Evolutionary conservation across 2,113 vertebrate genomes (phyloP).

Genomic region (Nothobranchius furzeri): DNA sequence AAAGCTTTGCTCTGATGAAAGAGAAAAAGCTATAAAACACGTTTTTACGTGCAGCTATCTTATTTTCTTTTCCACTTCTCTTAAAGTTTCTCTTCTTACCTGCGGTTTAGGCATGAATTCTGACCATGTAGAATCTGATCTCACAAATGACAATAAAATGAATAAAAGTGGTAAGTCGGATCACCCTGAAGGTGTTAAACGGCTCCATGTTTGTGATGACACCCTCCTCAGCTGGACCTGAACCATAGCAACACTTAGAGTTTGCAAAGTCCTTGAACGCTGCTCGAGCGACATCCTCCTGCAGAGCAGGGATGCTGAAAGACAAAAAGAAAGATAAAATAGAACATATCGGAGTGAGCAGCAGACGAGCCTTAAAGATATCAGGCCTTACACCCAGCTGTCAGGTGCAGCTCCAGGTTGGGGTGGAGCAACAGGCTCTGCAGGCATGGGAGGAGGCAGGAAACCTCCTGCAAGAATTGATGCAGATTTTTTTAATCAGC

Average conservation of each 20-base stretch:
- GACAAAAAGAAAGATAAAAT: background rate
- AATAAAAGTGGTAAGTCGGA: background rate
- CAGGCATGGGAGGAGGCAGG: slow-evolving; percentile 63
- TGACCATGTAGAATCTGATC: background rate
- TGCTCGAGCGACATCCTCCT: slow-evolving; percentile 55
- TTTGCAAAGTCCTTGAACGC: slow-evolving; percentile 44
- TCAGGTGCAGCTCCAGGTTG: slow-evolving; percentile 25
- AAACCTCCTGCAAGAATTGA: slow-evolving; percentile 48
- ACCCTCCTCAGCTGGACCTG: slow-evolving; percentile 55
- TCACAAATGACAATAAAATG: background rate
- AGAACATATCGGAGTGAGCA: background rate
- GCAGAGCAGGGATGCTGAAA: slow-evolving; percentile 66
- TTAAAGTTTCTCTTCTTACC: too few species aligned
- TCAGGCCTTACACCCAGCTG: slow-evolving; percentile 56
- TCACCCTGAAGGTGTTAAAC: slow-evolving; percentile 74
- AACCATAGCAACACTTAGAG: slow-evolving; percentile 63
- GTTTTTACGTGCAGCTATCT: too few species aligned
- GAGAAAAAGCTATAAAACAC: too few species aligned
- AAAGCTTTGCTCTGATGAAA: too few species aligned
- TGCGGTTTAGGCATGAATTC: background rate
- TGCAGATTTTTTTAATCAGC: background rate
- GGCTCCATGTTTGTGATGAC: slow-evolving; percentile 69
- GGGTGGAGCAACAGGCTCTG: slow-evolving; percentile 54
- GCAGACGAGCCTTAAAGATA: background rate
- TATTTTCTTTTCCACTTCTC: too few species aligned